Percentiles rank a stretch among this genome's conserved stretches.
These are phyloP conservation scores for Sapajus apella DNA, from an alignment of 2,113 vertebrate species.

Conservation along the genomic window DNA sequence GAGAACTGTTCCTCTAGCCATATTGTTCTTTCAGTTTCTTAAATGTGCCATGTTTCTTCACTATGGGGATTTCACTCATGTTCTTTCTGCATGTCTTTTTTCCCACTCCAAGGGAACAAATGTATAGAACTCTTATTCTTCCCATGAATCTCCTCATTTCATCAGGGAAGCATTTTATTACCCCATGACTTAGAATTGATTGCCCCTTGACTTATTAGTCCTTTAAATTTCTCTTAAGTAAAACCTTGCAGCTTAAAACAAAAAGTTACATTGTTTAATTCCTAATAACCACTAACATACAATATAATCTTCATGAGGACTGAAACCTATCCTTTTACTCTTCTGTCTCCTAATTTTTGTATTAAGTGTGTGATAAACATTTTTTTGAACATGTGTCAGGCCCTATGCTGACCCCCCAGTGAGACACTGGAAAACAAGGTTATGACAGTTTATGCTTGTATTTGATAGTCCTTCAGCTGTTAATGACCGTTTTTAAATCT, in stretches of 20 bases:
- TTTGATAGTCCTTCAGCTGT: background rate
- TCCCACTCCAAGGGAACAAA: background rate
- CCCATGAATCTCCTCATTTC: background rate
- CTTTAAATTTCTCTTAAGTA: background rate
- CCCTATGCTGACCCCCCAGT: background rate
- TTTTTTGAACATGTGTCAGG: background rate
- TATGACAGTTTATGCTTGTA: background rate
- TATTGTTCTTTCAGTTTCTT: background rate
- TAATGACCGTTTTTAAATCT: background rate
- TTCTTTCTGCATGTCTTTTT: background rate
- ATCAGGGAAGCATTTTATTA: conserved; percentile 5
- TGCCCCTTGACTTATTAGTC: background rate
- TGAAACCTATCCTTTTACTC: background rate
- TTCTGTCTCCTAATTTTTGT: background rate
- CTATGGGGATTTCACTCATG: background rate
- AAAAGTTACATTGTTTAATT: background rate
- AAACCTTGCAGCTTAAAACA: background rate
- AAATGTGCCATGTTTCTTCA: background rate
- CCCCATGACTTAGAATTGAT: background rate
- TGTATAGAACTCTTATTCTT: background rate
- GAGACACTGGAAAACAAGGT: background rate
- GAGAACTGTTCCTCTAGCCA: background rate
- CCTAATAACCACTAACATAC: background rate
- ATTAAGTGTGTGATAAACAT: background rate
- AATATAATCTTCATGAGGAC: background rate